Base-by-base conservation (phyloP, 2,113 vertebrate species). In the Conger conger region DNA sequence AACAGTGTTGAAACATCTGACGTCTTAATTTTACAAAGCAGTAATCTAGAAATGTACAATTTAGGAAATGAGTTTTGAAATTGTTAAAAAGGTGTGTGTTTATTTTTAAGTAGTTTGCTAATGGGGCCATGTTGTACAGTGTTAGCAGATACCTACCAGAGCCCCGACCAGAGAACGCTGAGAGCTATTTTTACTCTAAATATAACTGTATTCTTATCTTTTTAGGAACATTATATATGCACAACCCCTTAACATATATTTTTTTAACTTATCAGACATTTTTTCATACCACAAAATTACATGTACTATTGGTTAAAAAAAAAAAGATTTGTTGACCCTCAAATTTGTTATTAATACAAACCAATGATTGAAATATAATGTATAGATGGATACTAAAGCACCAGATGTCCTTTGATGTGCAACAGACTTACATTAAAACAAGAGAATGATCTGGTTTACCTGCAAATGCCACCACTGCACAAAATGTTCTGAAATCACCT, bases 111-210 rank as follows among this genome's bases (percentile, higher is more conserved):
- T 33, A 9, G 68, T 33, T 73, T 73, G 68, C 68, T 73, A 73
- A 73, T 73, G 68, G 68, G 11, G 68, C 68, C 68, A 33, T 8
- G n/a, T 73, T 73, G n/a, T 73, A 33, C 68, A 33, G 68, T 73
- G 68, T 73, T 73, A 73, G 68, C 68, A 73, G 68, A 73, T 27
- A 73, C 27, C 68, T 73, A 73, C 68, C 68, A 73, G 68, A n/a
- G 23, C 68, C 68, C 27, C n/a, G n/a, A 33, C 68, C 33, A 8
- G 11, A 11, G n/a, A 13, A 33, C 30, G 27, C 68, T 30, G n/a
- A 33, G 11, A 63, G 20, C 4, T 11, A 33, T 73, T 73, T 33
- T n/a, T 73, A 33, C 27, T n/a, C 1, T n/a, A 68, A n/a, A 68
- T 17, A 68, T 68, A 68, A 68, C 20, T 57, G 54, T 57, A 16